Conservation (phyloP, 2,888 invertebrate species). For the Catocala sponsa region DNA sequence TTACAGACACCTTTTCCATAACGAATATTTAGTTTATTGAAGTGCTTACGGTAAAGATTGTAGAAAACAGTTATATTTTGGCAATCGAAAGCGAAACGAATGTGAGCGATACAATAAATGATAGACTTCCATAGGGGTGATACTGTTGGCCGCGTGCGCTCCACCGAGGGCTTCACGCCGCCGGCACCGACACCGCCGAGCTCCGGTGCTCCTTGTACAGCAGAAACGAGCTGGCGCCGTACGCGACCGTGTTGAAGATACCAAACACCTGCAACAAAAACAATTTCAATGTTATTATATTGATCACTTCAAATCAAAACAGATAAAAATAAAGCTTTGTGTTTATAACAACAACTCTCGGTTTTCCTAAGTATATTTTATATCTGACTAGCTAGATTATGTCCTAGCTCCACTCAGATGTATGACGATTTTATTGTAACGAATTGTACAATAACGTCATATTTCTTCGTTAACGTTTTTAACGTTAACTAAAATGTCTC, state of each 20-base stretch:
- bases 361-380: too few relatives aligned
- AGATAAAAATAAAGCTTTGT: too few relatives aligned
- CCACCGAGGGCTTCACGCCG: slow-evolving; percentile 52
- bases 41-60: slow-evolving; percentile 44
- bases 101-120: slow-evolving; percentile 44
- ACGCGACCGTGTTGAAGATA: slow-evolving; percentile 93
- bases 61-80: slow-evolving; percentile 35
- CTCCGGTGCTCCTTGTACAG: slow-evolving; percentile 92
- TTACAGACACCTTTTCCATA: neutral
- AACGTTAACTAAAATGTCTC: too few relatives aligned
- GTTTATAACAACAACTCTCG: too few relatives aligned
- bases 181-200: slow-evolving; percentile 47
- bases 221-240: slow-evolving; percentile 92
- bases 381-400: too few relatives aligned
- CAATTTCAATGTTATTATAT: neutral
- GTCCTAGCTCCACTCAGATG: too few relatives aligned
- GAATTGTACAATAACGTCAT: too few relatives aligned
- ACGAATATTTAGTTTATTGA: slow-evolving; percentile 9
- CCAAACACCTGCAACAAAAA: slow-evolving; percentile 91
- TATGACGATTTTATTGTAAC: too few relatives aligned
- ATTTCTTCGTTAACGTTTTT: too few relatives aligned
- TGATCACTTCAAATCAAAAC: too few relatives aligned
- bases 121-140: slow-evolving; percentile 50
- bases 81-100: slow-evolving; percentile 60
- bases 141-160: slow-evolving; percentile 39